Evolutionary conservation across 2,888 invertebrate species (phyloP).

Genomic region (Leucozona laternaria): DNA sequence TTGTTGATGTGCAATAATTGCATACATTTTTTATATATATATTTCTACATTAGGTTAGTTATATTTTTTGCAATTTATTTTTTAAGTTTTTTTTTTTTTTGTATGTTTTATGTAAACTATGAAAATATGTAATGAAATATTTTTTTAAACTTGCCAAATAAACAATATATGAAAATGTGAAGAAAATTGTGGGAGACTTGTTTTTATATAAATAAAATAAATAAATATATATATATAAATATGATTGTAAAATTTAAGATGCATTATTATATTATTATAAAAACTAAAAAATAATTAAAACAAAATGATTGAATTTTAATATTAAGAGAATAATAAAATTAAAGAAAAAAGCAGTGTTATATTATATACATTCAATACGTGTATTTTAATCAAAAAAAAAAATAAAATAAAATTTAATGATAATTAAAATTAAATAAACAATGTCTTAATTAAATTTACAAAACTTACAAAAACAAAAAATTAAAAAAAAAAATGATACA

Average conservation of each 20-base stretch:
- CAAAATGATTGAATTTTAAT: slow-evolving; percentile 68
- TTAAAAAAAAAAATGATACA: slow-evolving; percentile 61
- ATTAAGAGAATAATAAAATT: slow-evolving; percentile 68
- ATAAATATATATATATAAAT: slow-evolving; percentile 56
- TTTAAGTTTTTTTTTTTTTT: slow-evolving; percentile 45
- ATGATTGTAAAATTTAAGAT: slow-evolving; percentile 67
- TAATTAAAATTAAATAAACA: slow-evolving; percentile 77
- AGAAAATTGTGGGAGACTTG: slow-evolving; percentile 72
- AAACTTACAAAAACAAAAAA: slow-evolving; percentile 76
- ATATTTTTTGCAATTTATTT: slow-evolving; percentile 57
- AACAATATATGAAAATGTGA: slow-evolving; percentile 33
- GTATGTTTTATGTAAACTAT: slow-evolving; percentile 47
- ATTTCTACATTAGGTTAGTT: slow-evolving; percentile 39
- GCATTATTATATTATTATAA: slow-evolving; percentile 69
- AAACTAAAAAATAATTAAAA: slow-evolving; percentile 34
- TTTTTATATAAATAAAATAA: slow-evolving; percentile 61
- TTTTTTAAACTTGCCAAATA: slow-evolving; percentile 56
- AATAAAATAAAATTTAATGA: slow-evolving; percentile 72
- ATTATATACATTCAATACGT: slow-evolving; percentile 80
- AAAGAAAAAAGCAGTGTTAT: slow-evolving; percentile 78
- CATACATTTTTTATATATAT: slow-evolving; percentile 34
- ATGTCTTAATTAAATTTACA: slow-evolving; percentile 83
- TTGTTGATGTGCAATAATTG: slow-evolving; percentile 64
- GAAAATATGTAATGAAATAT: slow-evolving; percentile 50
- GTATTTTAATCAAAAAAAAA: slow-evolving; percentile 82